Evolutionary conservation across 2,113 vertebrate genomes (phyloP).

Genomic region (Terrapene triunguis): DNA sequence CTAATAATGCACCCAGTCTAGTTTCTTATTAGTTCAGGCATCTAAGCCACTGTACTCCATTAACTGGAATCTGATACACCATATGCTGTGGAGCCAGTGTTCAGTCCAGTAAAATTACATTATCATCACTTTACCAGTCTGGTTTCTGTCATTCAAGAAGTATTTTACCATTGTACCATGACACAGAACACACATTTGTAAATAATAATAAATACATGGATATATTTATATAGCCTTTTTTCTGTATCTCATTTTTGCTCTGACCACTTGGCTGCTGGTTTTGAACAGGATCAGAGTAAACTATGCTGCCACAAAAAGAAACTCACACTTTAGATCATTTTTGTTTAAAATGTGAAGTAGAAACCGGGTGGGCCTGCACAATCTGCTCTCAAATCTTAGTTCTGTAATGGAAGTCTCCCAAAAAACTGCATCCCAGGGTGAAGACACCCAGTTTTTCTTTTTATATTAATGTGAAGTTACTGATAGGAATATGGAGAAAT

Average conservation of each 20-base stretch:
- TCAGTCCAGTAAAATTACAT: conserved; percentile 40
- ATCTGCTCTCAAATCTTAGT: not conserved
- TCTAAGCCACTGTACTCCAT: conserved; percentile 17
- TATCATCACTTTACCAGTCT: conserved; percentile 20
- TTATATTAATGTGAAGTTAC: not conserved
- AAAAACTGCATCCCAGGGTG: not conserved
- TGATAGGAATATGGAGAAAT: not conserved
- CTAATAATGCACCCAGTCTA: not conserved
- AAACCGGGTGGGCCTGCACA: not conserved
- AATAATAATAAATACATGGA: not conserved
- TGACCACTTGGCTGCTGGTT: not conserved
- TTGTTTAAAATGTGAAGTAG: not conserved
- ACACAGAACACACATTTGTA: not conserved
- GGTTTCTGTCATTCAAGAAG: conserved; percentile 2
- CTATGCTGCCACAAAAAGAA: not conserved
- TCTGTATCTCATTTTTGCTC: not conserved
- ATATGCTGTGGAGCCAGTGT: not conserved
- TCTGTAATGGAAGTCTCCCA: not conserved
- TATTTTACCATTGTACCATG: not conserved
- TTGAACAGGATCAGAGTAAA: not conserved
- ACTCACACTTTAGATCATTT: not conserved
- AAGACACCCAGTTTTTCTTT: not conserved
- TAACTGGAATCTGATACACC: conserved; percentile 31
- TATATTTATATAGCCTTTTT: not conserved
- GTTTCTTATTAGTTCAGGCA: not conserved